Evolutionary conservation across 2,888 invertebrate species (phyloP), one percentile per base, ranked within the genome.

Genomic region (Eucera pruinosa): DNA sequence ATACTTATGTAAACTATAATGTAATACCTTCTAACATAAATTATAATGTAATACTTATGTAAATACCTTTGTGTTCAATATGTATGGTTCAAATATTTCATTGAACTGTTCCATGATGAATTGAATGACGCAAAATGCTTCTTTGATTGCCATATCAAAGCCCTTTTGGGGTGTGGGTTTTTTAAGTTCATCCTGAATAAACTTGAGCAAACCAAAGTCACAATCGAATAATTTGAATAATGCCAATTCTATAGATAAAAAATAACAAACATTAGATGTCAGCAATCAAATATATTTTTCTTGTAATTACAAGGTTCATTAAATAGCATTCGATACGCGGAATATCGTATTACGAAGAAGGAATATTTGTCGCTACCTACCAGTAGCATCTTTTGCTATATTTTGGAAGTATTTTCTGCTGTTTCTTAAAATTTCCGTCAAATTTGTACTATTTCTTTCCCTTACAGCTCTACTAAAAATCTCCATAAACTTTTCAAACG

Each of bases 71-170:
- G 86, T 80, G 45, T 69, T 3, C 7, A 41, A 2, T 48, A 86
- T 71, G 60, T 88, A 88, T 4, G 72, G 80, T 39, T 69, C 65
- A 64, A 85, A 90, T 27, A 83, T 69, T 2, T 81, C 70, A 33
- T 68, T 54, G 66, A 89, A 89, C 48, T 86, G 78, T 18, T 80
- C 66, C 57, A 90, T 85, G 25, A 90, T 61, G 64, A 84, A 85
- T 48, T 81, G 39, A 9, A 90, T 61, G 0, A 88, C 65, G 15
- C 43, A 15, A 58, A 90, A 90, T 23, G 73, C 81, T 65, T 88
- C 71, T 20, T 60, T 85, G 3, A 85, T 41, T 0, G 81, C 50
- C 0, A 13, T 36, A 54, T 87, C 85, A 67, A 85, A 67, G 18
- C 20, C 5, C 30, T 62, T 85, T 5, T 74, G 23, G 43, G 73